Evolutionary conservation across 2,888 invertebrate genomes (phyloP).

Genomic region (Cephus spinipes): DNA sequence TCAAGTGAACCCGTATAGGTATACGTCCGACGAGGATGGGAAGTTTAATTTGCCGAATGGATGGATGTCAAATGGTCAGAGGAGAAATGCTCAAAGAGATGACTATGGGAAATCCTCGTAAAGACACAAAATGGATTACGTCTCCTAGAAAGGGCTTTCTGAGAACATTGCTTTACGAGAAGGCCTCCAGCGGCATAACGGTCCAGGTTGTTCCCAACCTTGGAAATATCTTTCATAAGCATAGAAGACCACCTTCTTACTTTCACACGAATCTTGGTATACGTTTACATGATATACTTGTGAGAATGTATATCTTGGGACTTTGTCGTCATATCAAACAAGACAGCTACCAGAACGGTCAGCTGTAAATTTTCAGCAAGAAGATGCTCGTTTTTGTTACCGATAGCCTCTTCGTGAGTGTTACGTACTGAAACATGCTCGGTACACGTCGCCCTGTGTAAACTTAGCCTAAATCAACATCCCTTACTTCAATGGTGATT

Average conservation of each 20-base stretch:
- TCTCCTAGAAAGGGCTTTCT: conserved; percentile 28
- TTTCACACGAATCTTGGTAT: background rate
- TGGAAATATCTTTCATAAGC: conserved; percentile 43
- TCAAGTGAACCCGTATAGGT: background rate
- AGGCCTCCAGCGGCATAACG: conserved; percentile 46
- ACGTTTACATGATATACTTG: background rate
- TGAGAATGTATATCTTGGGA: background rate
- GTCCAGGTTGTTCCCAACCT: conserved; percentile 34
- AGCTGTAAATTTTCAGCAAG: background rate
- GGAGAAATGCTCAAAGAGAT: conserved; percentile 14
- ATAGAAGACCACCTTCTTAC: background rate
- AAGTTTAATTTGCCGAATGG: conserved; percentile 24
- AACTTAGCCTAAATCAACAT: background rate
- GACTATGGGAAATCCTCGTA: conserved; percentile 46
- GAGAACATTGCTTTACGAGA: conserved; percentile 44
- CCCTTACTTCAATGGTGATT: background rate
- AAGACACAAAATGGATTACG: conserved; percentile 47
- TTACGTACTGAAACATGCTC: background rate
- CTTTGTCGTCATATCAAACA: background rate
- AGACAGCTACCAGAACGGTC: too few relatives aligned
- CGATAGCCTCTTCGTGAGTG: background rate
- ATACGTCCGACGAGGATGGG: background rate
- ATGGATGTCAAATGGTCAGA: conserved; percentile 6
- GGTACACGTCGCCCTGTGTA: background rate
- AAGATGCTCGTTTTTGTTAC: background rate